phyloP scores from a whole-genome alignment of 1,140 invertebrate species.

The Atopsyche davidsoni region DNA sequence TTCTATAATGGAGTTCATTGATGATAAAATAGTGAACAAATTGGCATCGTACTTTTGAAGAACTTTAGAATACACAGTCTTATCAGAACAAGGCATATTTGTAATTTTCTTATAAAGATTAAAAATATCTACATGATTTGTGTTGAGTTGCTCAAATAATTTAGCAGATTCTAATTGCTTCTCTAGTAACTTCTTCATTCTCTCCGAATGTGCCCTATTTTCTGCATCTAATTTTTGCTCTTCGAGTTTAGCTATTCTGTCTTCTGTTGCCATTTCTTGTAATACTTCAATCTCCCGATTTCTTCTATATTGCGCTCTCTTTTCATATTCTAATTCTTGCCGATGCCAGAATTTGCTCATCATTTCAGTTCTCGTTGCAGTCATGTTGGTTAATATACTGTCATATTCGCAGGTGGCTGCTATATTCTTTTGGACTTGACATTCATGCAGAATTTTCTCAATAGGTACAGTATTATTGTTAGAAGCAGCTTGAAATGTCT shows the following conservation, averaged over 20 bases:
- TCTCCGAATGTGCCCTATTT: conserved; percentile 39
- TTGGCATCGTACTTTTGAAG: conserved; percentile 36
- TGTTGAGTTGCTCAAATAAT: conserved; percentile 38
- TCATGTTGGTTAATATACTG: conserved; percentile 40
- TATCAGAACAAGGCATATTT: conserved; percentile 34
- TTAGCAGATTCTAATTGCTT: conserved; percentile 42
- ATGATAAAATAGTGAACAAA: conserved; percentile 36
- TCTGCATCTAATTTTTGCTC: conserved; percentile 40
- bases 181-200: conserved; percentile 43
- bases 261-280: conserved; percentile 37
- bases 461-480: too few relatives aligned
- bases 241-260: conserved; percentile 39
- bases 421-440: conserved; percentile 37
- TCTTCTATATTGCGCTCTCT: conserved; percentile 35
- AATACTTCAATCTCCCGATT: conserved; percentile 40
- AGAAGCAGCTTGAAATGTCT: not conserved
- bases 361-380: conserved; percentile 35
- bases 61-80: conserved; percentile 32
- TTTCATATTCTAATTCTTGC: conserved; percentile 40
- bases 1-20: conserved; percentile 48
- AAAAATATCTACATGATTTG: conserved; percentile 40
- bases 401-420: conserved; percentile 35
- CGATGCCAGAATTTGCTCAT: conserved; percentile 38
- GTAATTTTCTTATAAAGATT: conserved; percentile 41
- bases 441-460: conserved; percentile 38